Conservation (phyloP, 2,888 invertebrate genomes). For the Theretra japonica region DNA sequence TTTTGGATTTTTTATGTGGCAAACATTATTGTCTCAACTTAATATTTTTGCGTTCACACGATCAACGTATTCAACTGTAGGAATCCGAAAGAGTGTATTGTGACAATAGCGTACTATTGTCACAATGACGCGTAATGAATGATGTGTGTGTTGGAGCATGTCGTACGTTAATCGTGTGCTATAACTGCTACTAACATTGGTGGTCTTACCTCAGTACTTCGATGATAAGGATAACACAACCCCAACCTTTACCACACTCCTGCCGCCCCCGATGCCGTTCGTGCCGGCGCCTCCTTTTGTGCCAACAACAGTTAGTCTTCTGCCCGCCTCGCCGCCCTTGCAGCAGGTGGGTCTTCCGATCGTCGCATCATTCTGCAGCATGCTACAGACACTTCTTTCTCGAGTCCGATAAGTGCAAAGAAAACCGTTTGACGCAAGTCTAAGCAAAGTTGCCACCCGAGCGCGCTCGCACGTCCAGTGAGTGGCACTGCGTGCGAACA, state of each 20-base stretch:
- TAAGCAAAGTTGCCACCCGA: not conserved
- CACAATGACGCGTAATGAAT: not conserved
- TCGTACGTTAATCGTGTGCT: conserved; percentile 19
- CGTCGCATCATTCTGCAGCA: conserved; percentile 41
- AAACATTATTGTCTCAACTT: not conserved
- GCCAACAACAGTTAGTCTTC: conserved; percentile 54
- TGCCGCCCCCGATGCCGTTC: conserved; percentile 63
- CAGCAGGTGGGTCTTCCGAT: conserved; percentile 59
- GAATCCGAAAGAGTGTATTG: not conserved
- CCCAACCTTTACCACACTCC: conserved; percentile 64
- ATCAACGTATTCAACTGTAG: not conserved
- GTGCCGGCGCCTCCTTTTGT: conserved; percentile 49
- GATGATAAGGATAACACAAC: conserved; percentile 57
- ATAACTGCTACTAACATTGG: conserved; percentile 29
- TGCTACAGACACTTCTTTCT: conserved; percentile 5
- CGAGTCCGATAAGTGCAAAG: not conserved
- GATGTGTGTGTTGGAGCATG: not conserved
- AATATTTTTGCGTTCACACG: conserved; percentile 1
- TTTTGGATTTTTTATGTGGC: not conserved
- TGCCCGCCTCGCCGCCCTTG: conserved; percentile 52
- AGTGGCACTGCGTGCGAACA: not conserved
- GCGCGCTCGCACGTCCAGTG: not conserved
- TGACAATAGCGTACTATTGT: too few species aligned
- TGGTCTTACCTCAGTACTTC: conserved; percentile 53
- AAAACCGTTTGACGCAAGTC: not conserved